Percentiles rank a stretch among this genome's conserved stretches.
Conservation (phyloP, 2,888 invertebrate genomes). For the Halictus quadricinctus region DNA sequence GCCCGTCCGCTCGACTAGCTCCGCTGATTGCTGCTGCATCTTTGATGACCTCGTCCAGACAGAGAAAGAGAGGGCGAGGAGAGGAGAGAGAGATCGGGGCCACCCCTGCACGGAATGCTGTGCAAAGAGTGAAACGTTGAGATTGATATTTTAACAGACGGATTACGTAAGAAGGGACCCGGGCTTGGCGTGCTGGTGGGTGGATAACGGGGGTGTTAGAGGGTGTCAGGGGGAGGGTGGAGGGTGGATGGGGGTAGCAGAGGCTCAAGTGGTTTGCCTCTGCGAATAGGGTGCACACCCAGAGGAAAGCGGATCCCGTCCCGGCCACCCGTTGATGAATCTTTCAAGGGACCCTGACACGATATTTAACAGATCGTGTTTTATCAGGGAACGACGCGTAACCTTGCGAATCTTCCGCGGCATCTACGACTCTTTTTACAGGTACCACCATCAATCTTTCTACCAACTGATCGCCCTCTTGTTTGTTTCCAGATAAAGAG, state of each 20-base stretch:
- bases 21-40: constrained; percentile 82
- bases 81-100: constrained; percentile 66
- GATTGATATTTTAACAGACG: constrained; percentile 82
- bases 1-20: constrained; percentile 79
- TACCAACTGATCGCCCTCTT: background rate
- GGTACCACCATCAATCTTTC: background rate
- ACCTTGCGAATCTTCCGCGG: constrained; percentile 45
- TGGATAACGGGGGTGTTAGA: constrained; percentile 8
- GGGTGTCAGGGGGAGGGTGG: background rate
- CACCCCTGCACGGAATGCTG: constrained; percentile 74
- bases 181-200: constrained; percentile 14
- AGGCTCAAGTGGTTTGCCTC: constrained; percentile 53
- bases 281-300: constrained; percentile 56
- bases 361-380: constrained; percentile 54
- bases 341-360: constrained; percentile 56
- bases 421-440: constrained; percentile 9
- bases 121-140: constrained; percentile 79
- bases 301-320: constrained; percentile 51
- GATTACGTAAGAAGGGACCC: constrained; percentile 77
- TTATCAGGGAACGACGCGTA: constrained; percentile 23
- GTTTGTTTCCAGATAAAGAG: constrained; percentile 27
- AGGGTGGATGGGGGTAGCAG: background rate
- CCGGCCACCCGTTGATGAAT: constrained; percentile 53
- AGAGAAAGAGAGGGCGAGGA: constrained; percentile 67
- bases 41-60: constrained; percentile 82